Evolutionary conservation across 2,888 invertebrate genomes (phyloP).

Genomic region (Drosophila cracens): DNA sequence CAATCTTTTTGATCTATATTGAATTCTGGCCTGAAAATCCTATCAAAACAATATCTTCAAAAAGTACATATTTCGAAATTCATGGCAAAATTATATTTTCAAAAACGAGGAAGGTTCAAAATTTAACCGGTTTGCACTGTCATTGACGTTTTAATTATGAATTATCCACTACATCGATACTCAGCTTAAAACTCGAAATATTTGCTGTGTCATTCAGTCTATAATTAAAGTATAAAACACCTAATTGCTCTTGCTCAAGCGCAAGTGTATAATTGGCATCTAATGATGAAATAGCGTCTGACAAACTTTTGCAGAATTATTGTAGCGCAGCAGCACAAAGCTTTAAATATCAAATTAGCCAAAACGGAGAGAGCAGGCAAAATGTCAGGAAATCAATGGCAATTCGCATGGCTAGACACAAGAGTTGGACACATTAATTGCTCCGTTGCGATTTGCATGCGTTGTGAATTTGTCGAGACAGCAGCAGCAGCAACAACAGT

Average conservation of each 20-base stretch:
- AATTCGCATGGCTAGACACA: conserved; percentile 63
- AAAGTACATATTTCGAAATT: too few relatives aligned
- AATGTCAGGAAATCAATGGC: conserved; percentile 18
- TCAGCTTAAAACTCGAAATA: not conserved
- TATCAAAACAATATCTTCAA: too few relatives aligned
- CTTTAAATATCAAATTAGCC: conserved; percentile 72
- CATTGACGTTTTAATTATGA: not conserved
- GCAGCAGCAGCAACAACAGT: not conserved
- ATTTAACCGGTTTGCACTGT: not conserved
- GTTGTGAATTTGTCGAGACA: conserved; percentile 11
- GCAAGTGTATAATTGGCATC: not conserved
- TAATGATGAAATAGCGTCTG: conserved; percentile 14
- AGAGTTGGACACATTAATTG: conserved; percentile 69
- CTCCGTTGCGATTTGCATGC: conserved; percentile 70
- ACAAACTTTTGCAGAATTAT: conserved; percentile 15
- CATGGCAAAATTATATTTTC: not conserved
- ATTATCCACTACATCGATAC: not conserved
- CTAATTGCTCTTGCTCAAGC: not conserved
- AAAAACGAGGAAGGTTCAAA: not conserved
- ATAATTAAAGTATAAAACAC: not conserved
- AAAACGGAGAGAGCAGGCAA: conserved; percentile 5
- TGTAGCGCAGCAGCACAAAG: conserved; percentile 20
- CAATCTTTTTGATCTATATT: not conserved
- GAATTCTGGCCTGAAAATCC: not conserved
- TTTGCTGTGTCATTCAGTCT: not conserved